A percentile compares a stretch with the other conserved stretches of the same genome.
Conservation (phyloP, 2,797 vertebrate genomes). For the Acipenser oxyrinchus region DNA sequence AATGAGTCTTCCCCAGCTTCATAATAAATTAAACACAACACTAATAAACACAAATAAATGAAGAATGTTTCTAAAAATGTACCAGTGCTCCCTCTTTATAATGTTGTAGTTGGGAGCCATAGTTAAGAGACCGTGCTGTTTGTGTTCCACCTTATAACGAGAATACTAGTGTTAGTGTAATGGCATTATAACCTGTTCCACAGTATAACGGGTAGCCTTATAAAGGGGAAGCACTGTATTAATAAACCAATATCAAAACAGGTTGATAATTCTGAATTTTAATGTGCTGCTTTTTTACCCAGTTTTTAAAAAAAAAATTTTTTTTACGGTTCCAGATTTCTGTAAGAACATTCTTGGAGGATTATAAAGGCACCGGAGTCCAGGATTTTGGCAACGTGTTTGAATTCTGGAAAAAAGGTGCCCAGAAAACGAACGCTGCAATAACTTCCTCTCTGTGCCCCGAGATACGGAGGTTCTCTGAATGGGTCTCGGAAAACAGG, state of each 20-base stretch:
- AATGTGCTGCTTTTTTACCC: not conserved
- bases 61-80: too few relatives aligned
- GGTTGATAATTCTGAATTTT: not conserved
- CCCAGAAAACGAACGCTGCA: constrained; percentile 11
- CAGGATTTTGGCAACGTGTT: constrained; percentile 18
- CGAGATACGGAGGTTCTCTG: constrained; percentile 12
- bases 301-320: not conserved
- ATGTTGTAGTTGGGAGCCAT: too few relatives aligned
- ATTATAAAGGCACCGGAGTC: constrained; percentile 3
- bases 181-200: too few relatives aligned
- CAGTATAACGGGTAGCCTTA: too few relatives aligned
- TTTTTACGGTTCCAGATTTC: constrained; percentile 11
- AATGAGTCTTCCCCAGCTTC: too few relatives aligned
- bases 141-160: too few relatives aligned
- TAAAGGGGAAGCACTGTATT: too few relatives aligned
- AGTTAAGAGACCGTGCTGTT: too few relatives aligned
- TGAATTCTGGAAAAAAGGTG: constrained; percentile 21
- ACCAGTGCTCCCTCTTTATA: too few relatives aligned
- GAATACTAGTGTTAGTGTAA: too few relatives aligned
- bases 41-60: too few relatives aligned
- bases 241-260: not conserved
- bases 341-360: constrained; percentile 14
- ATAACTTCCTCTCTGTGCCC: constrained; percentile 4
- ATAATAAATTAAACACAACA: too few relatives aligned
- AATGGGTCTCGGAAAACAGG: constrained; percentile 14